phyloP scores from a whole-genome alignment of 1,140 invertebrate species.

The Papilio dardanus region DNA sequence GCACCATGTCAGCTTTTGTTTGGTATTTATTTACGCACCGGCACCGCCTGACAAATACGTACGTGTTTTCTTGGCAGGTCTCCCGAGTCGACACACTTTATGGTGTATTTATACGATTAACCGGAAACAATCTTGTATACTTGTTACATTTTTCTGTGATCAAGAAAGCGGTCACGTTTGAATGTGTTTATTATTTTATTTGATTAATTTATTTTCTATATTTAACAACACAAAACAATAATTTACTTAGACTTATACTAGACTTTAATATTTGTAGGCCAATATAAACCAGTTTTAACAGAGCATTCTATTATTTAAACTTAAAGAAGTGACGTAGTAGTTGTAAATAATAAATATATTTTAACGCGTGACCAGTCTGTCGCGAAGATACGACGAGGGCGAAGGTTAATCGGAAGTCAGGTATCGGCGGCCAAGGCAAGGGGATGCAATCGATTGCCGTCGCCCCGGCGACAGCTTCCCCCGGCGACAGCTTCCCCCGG shows the following conservation, averaged over 20 bases:
- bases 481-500: constrained; percentile 39
- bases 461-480: constrained; percentile 46
- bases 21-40: constrained; percentile 38
- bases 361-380: not conserved
- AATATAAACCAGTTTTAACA: not conserved
- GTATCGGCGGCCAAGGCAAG: constrained; percentile 27
- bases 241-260: not conserved
- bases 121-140: constrained; percentile 17
- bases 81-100: constrained; percentile 21
- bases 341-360: not conserved
- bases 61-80: constrained; percentile 31
- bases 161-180: not conserved
- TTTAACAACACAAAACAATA: not conserved
- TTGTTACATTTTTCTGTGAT: constrained; percentile 9
- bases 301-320: not conserved
- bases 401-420: constrained; percentile 25
- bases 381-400: constrained; percentile 4
- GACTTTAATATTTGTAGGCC: not conserved
- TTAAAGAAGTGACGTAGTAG: not conserved
- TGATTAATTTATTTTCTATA: not conserved
- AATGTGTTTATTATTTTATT: not conserved
- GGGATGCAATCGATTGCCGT: constrained; percentile 49
- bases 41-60: constrained; percentile 19
- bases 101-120: constrained; percentile 31
- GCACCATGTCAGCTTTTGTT: constrained; percentile 33